phyloP scores from a whole-genome alignment of 2,888 invertebrate species.

The Ophion costatus region DNA sequence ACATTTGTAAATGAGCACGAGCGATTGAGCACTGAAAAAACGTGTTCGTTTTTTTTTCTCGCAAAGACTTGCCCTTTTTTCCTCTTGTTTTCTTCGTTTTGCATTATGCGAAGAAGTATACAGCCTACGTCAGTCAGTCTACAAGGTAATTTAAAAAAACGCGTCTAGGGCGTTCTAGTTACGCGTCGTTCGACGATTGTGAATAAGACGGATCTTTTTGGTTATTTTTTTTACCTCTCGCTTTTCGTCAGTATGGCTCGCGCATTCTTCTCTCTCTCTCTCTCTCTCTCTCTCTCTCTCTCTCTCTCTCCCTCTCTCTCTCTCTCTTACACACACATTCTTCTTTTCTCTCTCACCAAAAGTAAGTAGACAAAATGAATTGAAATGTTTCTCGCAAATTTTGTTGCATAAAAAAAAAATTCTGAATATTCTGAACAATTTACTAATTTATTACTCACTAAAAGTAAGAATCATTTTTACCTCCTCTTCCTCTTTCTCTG shows the following conservation, averaged over 20 bases:
- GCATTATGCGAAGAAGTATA: constrained; percentile 55
- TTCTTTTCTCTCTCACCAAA: no score
- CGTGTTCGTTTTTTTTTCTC: constrained; percentile 19
- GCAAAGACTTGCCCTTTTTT: constrained; percentile 13
- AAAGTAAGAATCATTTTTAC: no score
- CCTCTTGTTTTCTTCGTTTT: constrained; percentile 3
- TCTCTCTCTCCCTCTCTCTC: no score
- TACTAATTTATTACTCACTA: no score
- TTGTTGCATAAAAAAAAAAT: no score
- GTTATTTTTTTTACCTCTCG: not conserved
- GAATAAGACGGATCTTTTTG: constrained; percentile 1
- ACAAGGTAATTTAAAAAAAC: constrained; percentile 33
- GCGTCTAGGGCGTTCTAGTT: constrained; percentile 39
- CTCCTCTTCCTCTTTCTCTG: no score
- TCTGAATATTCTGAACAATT: no score
- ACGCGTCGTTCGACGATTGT: constrained; percentile 15
- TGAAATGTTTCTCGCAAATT: no score
- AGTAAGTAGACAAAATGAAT: no score
- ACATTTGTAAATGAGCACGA: not conserved
- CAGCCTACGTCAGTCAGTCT: constrained; percentile 63
- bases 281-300: no score
- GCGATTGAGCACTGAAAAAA: not conserved
- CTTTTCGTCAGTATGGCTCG: not conserved
- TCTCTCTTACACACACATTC: no score
- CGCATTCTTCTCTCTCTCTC: not conserved